A percentile compares a stretch with the other conserved stretches of the same genome.
phyloP scores from a whole-genome alignment of 2,113 vertebrate species.

The Turdus rufiventris region DNA sequence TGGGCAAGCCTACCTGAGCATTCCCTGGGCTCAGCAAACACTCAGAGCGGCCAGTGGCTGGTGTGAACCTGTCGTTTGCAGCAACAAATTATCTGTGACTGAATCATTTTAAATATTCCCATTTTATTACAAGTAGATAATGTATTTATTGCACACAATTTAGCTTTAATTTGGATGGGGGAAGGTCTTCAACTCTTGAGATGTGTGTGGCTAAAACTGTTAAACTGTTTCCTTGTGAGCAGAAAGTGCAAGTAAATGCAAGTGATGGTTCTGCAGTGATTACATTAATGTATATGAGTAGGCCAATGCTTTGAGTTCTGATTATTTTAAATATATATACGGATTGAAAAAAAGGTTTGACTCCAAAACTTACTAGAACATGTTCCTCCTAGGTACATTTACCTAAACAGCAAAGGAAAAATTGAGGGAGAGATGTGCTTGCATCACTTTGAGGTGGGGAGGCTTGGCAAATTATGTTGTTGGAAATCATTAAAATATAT shows the following conservation, averaged over 20 bases:
- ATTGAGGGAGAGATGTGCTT: neutral
- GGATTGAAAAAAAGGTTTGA: neutral
- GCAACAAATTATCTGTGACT: neutral
- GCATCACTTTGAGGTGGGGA: neutral
- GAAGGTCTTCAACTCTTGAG: neutral
- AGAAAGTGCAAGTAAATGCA: neutral
- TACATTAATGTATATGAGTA: neutral
- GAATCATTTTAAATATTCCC: neutral
- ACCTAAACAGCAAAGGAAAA: neutral
- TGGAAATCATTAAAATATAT: slow-evolving; percentile 29
- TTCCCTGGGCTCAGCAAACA: neutral
- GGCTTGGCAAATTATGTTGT: slow-evolving; percentile 9
- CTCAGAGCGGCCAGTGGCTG: neutral
- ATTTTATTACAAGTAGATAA: slow-evolving; percentile 8
- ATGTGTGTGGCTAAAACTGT: neutral
- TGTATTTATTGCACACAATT: neutral
- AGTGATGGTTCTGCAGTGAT: neutral
- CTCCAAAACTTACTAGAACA: neutral
- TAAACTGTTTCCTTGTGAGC: neutral
- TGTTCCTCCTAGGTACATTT: neutral
- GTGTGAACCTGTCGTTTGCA: neutral
- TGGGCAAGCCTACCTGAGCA: rapidly evolving
- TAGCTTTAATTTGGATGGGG: neutral
- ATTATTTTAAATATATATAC: neutral
- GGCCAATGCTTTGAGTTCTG: neutral